Evolutionary conservation across 2,888 invertebrate species (phyloP).

Genomic region (Cosmia trapezina): DNA sequence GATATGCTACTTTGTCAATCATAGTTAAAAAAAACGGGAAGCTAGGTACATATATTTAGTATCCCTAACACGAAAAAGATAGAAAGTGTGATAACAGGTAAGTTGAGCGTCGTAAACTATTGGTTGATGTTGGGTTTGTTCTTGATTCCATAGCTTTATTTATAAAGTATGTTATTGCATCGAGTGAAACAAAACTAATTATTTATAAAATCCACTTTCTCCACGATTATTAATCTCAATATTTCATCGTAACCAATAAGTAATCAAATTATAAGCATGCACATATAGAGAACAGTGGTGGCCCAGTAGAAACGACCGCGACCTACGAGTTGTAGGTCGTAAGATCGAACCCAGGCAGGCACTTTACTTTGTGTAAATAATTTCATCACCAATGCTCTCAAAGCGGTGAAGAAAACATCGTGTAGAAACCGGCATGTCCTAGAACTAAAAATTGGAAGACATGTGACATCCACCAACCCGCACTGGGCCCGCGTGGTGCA

Average conservation of each 20-base stretch:
- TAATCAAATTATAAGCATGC: slow-evolving; percentile 12
- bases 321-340: too few relatives aligned
- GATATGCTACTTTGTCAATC: background rate
- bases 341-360: too few relatives aligned
- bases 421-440: too few relatives aligned
- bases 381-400: too few relatives aligned
- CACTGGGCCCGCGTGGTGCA: too few relatives aligned
- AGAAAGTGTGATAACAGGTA: background rate
- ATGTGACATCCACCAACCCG: too few relatives aligned
- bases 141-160: background rate
- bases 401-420: too few relatives aligned
- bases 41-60: background rate
- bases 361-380: too few relatives aligned
- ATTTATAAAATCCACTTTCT: slow-evolving; percentile 25
- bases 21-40: background rate
- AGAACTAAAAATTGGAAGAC: too few relatives aligned
- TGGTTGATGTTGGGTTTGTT: background rate
- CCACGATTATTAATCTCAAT: slow-evolving; percentile 16
- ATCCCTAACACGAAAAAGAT: background rate
- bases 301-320: too few relatives aligned
- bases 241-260: background rate
- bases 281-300: background rate
- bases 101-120: background rate
- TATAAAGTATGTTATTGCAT: background rate
- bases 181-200: background rate